phyloP scores from a whole-genome alignment of 2,888 invertebrate species.

The Crossocerus cetratus region DNA sequence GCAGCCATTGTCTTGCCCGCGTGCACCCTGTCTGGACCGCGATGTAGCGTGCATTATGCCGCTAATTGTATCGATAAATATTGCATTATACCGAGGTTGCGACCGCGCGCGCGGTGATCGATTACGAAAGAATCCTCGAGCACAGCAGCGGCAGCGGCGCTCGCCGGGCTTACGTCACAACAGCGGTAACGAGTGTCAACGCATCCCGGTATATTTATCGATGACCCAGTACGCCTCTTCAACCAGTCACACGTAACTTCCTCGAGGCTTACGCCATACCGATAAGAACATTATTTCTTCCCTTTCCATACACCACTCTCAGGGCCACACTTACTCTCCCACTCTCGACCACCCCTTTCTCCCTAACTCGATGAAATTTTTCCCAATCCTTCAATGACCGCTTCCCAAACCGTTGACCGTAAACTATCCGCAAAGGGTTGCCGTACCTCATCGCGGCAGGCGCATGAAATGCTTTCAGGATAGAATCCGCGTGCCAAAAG shows the following conservation, averaged over 20 bases:
- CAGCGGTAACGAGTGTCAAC: background rate
- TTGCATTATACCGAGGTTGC: slow-evolving; percentile 25
- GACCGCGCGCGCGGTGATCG: background rate
- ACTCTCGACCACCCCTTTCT: too few species aligned
- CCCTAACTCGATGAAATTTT: too few species aligned
- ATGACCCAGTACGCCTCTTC: background rate
- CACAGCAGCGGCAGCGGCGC: background rate
- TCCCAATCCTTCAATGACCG: too few species aligned
- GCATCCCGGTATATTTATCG: background rate
- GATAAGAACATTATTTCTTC: too few species aligned
- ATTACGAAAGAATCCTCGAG: background rate
- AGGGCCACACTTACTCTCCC: too few species aligned
- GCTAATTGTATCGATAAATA: slow-evolving; percentile 41
- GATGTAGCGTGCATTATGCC: slow-evolving; percentile 28
- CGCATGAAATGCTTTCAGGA: too few species aligned
- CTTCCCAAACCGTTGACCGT: too few species aligned
- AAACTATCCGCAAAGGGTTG: too few species aligned
- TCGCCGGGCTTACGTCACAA: background rate
- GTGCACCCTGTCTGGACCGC: slow-evolving; percentile 17
- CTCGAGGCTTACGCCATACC: too few species aligned
- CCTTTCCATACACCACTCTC: too few species aligned
- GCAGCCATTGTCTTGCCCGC: slow-evolving; percentile 1
- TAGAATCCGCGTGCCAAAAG: too few species aligned
- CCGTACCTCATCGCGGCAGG: too few species aligned
- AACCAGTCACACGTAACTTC: background rate